These are phyloP conservation scores for Cyanistes caeruleus DNA, from an alignment of 2,113 vertebrate genomes.

Conservation along the genomic window DNA sequence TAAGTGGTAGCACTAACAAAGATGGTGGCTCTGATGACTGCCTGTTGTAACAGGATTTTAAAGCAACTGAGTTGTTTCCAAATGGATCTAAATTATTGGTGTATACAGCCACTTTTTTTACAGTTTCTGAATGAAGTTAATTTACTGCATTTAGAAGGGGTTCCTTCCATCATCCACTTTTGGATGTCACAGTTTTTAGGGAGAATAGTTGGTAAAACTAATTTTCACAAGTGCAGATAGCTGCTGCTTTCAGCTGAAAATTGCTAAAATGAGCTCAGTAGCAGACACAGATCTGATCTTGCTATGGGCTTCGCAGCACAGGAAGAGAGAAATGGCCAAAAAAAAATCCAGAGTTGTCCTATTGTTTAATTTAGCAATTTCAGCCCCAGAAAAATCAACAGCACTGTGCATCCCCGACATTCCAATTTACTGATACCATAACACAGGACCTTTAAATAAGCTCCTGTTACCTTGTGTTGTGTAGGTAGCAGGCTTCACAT, in stretches of 20 bases:
- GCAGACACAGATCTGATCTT: background rate
- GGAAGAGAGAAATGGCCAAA: background rate
- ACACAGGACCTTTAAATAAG: background rate
- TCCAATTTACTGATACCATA: background rate
- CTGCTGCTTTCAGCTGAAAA: conserved; percentile 45
- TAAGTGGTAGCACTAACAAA: background rate
- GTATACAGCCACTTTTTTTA: background rate
- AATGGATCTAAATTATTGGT: conserved; percentile 25
- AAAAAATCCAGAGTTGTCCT: background rate
- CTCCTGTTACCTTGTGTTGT: background rate
- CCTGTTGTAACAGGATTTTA: conserved; percentile 12
- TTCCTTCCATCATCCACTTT: conserved; percentile 26
- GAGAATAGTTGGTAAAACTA: conserved; percentile 13
- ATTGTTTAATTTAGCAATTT: conserved; percentile 14
- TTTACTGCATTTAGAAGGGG: background rate
- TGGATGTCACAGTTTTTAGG: conserved; percentile 34
- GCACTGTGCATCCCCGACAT: background rate
- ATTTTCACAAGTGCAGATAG: background rate
- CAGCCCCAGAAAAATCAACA: conserved; percentile 39
- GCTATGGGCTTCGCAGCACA: background rate
- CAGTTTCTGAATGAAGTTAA: background rate
- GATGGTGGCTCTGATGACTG: background rate
- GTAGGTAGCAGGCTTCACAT: background rate
- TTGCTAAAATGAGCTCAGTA: conserved; percentile 13
- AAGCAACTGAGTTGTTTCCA: conserved; percentile 43